A percentile compares a stretch with the other conserved stretches of the same genome.
phyloP scores from a whole-genome alignment of 2,797 vertebrate genomes.

The Microcaecilia unicolor region DNA sequence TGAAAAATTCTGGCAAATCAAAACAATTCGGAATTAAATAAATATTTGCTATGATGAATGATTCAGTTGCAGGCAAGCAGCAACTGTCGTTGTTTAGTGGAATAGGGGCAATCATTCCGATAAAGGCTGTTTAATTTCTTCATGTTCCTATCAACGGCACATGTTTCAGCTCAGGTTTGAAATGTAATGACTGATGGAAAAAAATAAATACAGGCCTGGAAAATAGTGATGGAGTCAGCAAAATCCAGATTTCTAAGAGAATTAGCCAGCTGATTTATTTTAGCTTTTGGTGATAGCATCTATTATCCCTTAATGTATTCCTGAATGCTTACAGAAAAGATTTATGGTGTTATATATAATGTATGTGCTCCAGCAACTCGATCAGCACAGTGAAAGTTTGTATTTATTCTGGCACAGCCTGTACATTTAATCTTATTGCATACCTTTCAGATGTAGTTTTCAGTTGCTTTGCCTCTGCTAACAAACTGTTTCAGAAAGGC shows the following conservation, averaged over 20 bases:
- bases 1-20: too few relatives aligned
- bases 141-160: background rate
- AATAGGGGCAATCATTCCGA: background rate
- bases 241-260: background rate
- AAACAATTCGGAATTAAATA: too few relatives aligned
- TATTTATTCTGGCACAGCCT: slow-evolving; percentile 25
- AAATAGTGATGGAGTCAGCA: background rate
- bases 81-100: background rate
- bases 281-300: background rate
- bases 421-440: slow-evolving; percentile 19
- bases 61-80: background rate
- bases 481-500: slow-evolving; percentile 15
- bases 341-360: too few relatives aligned
- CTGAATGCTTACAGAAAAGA: too few relatives aligned
- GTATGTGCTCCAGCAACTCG: slow-evolving; percentile 8
- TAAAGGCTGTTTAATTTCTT: slow-evolving; percentile 5
- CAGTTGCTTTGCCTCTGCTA: slow-evolving; percentile 22
- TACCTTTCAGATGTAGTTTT: slow-evolving; percentile 26
- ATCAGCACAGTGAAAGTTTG: slow-evolving; percentile 13
- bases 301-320: background rate
- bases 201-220: background rate
- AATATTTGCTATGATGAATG: too few relatives aligned
- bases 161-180: background rate
- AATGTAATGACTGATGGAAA: background rate
- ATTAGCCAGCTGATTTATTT: background rate